phyloP scores from a whole-genome alignment of 53 echinoderm and acorn worm genomes.

The Luidia sarsii region DNA sequence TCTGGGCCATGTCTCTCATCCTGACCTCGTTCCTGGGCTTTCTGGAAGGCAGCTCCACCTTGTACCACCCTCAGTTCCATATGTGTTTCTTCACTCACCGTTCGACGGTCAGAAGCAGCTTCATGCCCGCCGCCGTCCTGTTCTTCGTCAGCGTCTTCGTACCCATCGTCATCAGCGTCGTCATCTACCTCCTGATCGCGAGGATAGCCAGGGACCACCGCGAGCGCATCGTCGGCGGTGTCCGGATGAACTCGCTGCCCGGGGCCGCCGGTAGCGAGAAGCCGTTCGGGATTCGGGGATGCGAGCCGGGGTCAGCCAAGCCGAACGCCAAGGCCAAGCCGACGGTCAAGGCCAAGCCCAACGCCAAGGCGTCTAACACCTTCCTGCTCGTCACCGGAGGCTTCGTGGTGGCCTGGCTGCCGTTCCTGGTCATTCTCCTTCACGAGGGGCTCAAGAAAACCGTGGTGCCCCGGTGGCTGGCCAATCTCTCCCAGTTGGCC shows the following conservation, averaged over 20 bases:
- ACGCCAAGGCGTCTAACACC: conserved; percentile 40
- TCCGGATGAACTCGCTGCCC: neutral
- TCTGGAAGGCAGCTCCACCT: neutral
- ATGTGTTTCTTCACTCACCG: conserved; percentile 20
- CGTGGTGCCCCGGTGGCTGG: conserved; percentile 22
- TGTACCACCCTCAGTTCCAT: conserved; percentile 40
- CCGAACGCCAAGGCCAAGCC: neutral
- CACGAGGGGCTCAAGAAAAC: conserved; percentile 15
- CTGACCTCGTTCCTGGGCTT: conserved; percentile 26
- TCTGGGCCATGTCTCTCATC: conserved; percentile 2
- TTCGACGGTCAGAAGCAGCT: neutral
- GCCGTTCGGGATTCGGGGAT: neutral
- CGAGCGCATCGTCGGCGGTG: neutral
- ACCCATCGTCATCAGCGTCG: conserved; percentile 18
- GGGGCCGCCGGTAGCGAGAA: neutral
- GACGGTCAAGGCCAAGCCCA: neutral
- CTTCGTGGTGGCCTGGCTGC: conserved; percentile 43
- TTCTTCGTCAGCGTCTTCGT: conserved; percentile 1
- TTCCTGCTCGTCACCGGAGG: conserved; percentile 38
- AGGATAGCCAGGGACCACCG: conserved; percentile 28
- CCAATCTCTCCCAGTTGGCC: neutral
- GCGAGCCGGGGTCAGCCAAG: neutral
- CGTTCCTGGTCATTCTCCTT: conserved; percentile 18
- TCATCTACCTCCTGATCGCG: conserved; percentile 17
- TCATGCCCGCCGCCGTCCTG: neutral